Evolutionary conservation across 2,888 invertebrate species (phyloP), one percentile per base, ranked within the genome.

Genomic region (Euzetes globulus): DNA sequence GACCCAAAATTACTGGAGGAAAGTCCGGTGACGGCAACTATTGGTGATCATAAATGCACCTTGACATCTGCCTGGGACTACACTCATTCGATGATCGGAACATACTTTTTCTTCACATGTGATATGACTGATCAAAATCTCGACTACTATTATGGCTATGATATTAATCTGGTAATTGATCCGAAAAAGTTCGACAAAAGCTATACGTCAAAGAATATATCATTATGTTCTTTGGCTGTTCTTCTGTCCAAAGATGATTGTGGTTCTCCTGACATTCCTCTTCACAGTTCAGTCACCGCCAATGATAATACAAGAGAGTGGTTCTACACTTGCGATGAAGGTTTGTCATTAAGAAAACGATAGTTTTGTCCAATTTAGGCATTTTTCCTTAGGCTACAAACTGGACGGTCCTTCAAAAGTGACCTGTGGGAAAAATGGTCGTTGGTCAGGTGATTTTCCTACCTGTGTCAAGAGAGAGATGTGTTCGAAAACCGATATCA

Each of bases 81-180:
- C 33, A 29, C 63, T 1, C 33, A 63, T 29, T 27, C 63, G 9
- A 63, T 11, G 33, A 9, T 29, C 63, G 63, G 63, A 1, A 63
- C 63, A 29, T 63, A 22, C 63, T 63, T 63, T n/a, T 63, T 63
- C 63, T 63, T 63, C 29, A 63, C 63, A 2, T 63, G 63, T 29
- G 63, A 63, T 63, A 29, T 63, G 29, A 17, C 3, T 7, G 29
- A 63, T 6, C 29, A 19, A 13, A 63, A 29, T 4, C 5, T 11
- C 13, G 7, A 17, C 3, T 29, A 25, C 33, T 29, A 13, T 6
- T 15, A 9, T n/a, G 63, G 9, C 11, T 15, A 5, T 5, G 6
- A 27, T 3, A 29, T 63, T 7, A 15, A 27, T 29, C 63, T 63
- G 6, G 19, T 29, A 5, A 63, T 63, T 33, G 63, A 63, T 33